Evolutionary conservation across 92 coral and sea anemone genomes (phyloP), one percentile per base, ranked within the genome.

Genomic region (Plumapathes pennacea): DNA sequence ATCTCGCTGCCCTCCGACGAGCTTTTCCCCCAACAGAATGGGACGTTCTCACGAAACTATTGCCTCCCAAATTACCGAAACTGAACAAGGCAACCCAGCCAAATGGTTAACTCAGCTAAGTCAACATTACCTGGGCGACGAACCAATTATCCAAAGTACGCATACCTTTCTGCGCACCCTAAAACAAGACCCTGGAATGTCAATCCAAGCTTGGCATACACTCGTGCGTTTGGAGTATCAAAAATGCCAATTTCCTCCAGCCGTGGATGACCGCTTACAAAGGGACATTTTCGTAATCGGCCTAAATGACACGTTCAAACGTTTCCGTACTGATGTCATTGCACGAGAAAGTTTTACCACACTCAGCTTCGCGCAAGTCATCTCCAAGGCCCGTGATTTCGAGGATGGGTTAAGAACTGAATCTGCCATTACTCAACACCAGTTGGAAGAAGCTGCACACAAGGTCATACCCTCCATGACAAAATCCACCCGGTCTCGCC

Each of bases 261-360:
- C 73, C 13, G 88, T 17, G 4, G 77, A 56, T 38, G 78, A 74
- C 36, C 72, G 76, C 43, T 28, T 69, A 9, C 78, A 78, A 50
- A 25, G 74, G 7, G 85, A 78, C 52, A 69, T 54, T 38, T 74
- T 74, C 54, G 88, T 74, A 10, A 81, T 69, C 46, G 80, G 89
- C 43, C 52, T 82, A 39, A 82, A 55, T 53, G 89, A 69, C 32
- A 61, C 79, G 10, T 82, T 56, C 54, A 74, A 60, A 45, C 48
- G 70, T 57, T 80, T 80, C 28, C 66, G 80, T 30, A 57, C 70
- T 56, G 76, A 64, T 51, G 25, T 72, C 17, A 80, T 72, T 27
- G 55, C 71, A 33, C 63, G 44, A 40, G 80, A 81, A 27, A 46
- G 64, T 61, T 64, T 80, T 33, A 38, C 45, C 4, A 21, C 67